Base-by-base conservation (phyloP, 2,888 invertebrate species). In the Eledone cirrhosa region DNA sequence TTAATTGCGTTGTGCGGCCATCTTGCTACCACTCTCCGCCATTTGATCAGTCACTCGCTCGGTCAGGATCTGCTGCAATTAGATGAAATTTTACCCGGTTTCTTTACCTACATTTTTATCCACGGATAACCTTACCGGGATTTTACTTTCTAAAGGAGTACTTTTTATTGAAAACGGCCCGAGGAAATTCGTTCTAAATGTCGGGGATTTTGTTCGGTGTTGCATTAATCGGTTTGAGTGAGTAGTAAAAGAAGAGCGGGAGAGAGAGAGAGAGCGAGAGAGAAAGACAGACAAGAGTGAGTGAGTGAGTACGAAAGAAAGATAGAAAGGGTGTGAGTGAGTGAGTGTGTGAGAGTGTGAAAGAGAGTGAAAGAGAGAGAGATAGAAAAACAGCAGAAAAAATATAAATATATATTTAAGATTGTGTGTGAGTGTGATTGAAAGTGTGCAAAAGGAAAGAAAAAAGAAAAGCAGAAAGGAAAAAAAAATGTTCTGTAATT, bases 1-100 rank as follows among this genome's bases (percentile, higher is more conserved):
- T 83, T 82, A 81, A 82, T 83, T 82, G 84, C 82, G 87, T 86
- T 82, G 83, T 83, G 83, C 86, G 87, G 88, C 85, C 86, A 85
- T 87, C 87, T 87, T 88, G 88, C 41, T 11, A 41, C 41, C 41
- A 41, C 41, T 41, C 41, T 41, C 88, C 88, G 88, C 88, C 88
- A 87, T 88, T 88, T 84, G 86, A 87, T 86, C 85, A 83, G 83
- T 84, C 83, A 85, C 84, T 72, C 72, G 29, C 72, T 41, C 33
- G 48, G 24, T 69, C 53, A 31, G 48, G 27, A 31, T 27, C 48
- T 53, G 48, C 48, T 27, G n/a, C 48, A n/a, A 31, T 24, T 29
- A 76, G 13, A 48, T 47, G n/a, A 53, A 19, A n/a, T 47, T 27
- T 31, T 78, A 27, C 69, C 48, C 29, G 67, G 67, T 24, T 67